Evolutionary conservation across 2,888 invertebrate genomes (phyloP).

Genomic region (Scaptomyza cyrtandrae): DNA sequence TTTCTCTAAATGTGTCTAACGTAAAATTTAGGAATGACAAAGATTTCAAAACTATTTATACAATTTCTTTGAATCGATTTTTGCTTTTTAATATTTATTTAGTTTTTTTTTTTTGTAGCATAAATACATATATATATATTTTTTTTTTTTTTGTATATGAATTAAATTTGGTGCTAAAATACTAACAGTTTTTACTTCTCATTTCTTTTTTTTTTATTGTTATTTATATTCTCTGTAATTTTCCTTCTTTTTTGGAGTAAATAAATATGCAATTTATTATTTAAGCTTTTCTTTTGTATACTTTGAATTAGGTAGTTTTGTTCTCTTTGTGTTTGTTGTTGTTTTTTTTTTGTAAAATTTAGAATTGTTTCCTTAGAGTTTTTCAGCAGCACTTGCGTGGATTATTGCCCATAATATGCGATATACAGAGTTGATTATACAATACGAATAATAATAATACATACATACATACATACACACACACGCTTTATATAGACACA

Average conservation of each 20-base stretch:
- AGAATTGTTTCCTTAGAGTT: conserved; percentile 65
- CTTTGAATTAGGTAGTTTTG: conserved; percentile 62
- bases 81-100: conserved; percentile 38
- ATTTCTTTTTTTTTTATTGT: conserved; percentile 38
- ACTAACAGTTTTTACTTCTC: conserved; percentile 78
- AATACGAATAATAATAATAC: conserved; percentile 36
- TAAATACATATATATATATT: conserved; percentile 57
- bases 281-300: conserved; percentile 56
- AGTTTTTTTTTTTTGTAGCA: conserved; percentile 53
- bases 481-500: conserved; percentile 49
- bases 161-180: conserved; percentile 82
- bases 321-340: conserved; percentile 54
- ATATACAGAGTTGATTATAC: conserved; percentile 57
- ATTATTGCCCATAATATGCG: conserved; percentile 62
- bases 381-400: conserved; percentile 80
- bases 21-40: background rate
- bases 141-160: conserved; percentile 39
- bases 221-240: conserved; percentile 50
- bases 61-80: background rate
- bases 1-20: background rate
- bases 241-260: conserved; percentile 44
- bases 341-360: conserved; percentile 68
- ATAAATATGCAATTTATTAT: conserved; percentile 63
- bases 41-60: conserved; percentile 2
- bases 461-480: conserved; percentile 38